phyloP scores from a whole-genome alignment of 1,140 invertebrate genomes.

The Wiebesia pumilae region DNA sequence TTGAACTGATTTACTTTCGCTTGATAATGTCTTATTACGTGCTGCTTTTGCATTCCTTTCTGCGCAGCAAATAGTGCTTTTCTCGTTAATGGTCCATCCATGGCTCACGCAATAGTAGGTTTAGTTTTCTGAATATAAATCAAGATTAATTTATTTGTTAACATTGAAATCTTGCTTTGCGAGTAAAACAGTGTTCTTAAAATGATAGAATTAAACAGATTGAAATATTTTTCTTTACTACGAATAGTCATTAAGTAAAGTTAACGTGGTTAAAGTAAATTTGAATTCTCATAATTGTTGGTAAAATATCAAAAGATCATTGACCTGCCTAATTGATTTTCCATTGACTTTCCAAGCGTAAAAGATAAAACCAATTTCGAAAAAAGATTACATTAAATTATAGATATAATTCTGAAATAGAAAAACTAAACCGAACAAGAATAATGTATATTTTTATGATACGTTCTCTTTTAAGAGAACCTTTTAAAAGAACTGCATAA shows the following conservation, averaged over 20 bases:
- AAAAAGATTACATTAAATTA: not conserved
- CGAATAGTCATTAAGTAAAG: not conserved
- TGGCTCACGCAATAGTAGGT: not conserved
- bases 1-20: constrained; percentile 34
- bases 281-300: too few relatives aligned
- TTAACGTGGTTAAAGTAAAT: not conserved
- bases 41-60: constrained; percentile 17
- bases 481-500: too few relatives aligned
- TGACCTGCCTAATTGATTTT: not conserved
- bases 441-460: not conserved
- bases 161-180: not conserved
- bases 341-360: not conserved
- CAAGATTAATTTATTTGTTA: not conserved
- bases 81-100: constrained; percentile 16
- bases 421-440: not conserved
- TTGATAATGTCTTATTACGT: constrained; percentile 20
- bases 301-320: too few relatives aligned
- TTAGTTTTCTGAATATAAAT: constrained; percentile 4
- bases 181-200: too few relatives aligned
- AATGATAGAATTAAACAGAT: not conserved
- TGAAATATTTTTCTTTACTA: not conserved
- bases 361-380: not conserved
- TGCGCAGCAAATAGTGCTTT: constrained; percentile 22
- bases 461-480: too few relatives aligned
- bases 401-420: not conserved